Base-by-base conservation (phyloP, 2,113 vertebrate genomes). In the Acanthochromis polyacanthus region DNA sequence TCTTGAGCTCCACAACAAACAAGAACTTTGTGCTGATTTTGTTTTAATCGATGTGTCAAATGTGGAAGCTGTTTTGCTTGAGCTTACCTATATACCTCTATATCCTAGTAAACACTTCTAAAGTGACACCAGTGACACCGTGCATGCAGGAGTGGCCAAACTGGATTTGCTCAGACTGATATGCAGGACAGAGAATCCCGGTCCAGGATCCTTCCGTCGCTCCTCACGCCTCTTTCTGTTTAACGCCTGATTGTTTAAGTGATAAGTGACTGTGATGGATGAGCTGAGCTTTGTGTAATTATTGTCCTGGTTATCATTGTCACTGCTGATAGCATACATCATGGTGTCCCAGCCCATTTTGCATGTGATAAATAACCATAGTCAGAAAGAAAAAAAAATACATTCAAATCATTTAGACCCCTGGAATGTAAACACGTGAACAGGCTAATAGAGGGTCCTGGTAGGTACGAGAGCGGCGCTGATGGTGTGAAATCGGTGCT, bases 261-360 rank as follows among this genome's bases (percentile, higher is more conserved):
- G 91, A 93, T 93, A 94, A 92, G 89, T 93, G 92, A 90, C 89
- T 68, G 43, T 94, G 94, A 95, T 93, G 90, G 92, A 95, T 94
- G 93, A 87, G 81, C 71, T n/a, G 32, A 83, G 88, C 86, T 90
- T 90, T 90, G 86, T 87, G 92, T 93, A 94, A 95, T 95, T 95
- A 94, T 93, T 93, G 92, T 93, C 89, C 86, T 89, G 90, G 92
- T 93, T 94, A 93, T 95, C 92, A 81, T 90, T 93, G 92, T 93
- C 91, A 90, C 81, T 63, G 88, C 87, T 90, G 92, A 93, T 91
- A 88, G 90, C 91, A 90, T 88, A 87, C 85, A 91, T 94, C 93
- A 92, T 72, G 1, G 68, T 88, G 91, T 94, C 90, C 85, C 74
- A 78, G 80, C 73, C 88, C 88, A 78, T 91, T 93, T 93, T 89